These are phyloP conservation scores for Trachelus stipa DNA, from an alignment of 2,888 invertebrate species.

Conservation along the genomic window DNA sequence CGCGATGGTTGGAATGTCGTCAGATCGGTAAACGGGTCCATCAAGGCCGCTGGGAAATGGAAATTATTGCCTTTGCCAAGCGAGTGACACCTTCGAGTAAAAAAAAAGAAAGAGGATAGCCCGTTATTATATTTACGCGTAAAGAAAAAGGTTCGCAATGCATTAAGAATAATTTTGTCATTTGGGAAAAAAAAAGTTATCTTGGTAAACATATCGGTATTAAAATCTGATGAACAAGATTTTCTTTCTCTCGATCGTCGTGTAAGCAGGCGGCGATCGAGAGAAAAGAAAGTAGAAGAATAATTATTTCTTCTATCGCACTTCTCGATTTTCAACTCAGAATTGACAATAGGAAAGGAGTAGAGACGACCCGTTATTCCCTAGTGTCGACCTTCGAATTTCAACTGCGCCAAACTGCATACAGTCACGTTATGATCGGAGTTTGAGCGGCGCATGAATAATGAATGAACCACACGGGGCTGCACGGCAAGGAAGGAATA, in stretches of 20 bases:
- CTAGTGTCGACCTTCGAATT: conserved; percentile 43
- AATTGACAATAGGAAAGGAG: not conserved
- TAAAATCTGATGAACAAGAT: not conserved
- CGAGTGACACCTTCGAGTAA: conserved; percentile 25
- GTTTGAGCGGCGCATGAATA: conserved; percentile 51
- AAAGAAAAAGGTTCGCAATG: too few species aligned
- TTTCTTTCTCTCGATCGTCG: not conserved
- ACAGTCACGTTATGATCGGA: conserved; percentile 47
- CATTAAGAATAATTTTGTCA: not conserved
- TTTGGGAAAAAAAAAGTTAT: too few species aligned
- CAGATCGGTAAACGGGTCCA: conserved; percentile 53
- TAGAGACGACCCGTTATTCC: conserved; percentile 28
- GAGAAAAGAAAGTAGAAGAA: not conserved
- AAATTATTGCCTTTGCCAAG: conserved; percentile 49
- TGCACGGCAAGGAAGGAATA: conserved; percentile 46
- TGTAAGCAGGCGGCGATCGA: not conserved
- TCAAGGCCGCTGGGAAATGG: conserved; percentile 60
- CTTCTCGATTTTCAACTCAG: not conserved
- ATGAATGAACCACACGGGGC: conserved; percentile 44
- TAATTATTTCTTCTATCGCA: not conserved
- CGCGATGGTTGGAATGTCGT: conserved; percentile 59
- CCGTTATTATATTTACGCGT: not conserved
- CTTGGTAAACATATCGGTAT: not conserved
- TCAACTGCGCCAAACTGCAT: conserved; percentile 46
- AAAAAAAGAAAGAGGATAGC: conserved; percentile 30